Percentiles rank a stretch among this genome's conserved stretches.
Conservation (phyloP, 2,113 vertebrate genomes). For the Sclerurus mexicanus region DNA sequence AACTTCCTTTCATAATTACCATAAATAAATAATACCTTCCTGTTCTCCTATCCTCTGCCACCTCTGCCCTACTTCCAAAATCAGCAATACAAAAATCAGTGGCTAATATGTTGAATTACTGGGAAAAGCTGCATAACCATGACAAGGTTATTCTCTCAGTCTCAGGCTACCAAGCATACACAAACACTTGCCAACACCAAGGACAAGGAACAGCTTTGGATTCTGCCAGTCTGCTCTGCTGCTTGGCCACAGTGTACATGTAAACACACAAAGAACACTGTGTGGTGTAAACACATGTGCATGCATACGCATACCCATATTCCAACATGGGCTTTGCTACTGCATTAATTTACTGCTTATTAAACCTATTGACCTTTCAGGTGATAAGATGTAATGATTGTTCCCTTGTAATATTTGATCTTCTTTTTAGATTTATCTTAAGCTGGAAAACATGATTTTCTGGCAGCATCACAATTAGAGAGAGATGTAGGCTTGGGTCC, state of each 20-base stretch:
- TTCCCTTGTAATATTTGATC: background rate
- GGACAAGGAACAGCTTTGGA: background rate
- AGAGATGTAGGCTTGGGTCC: background rate
- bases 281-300: background rate
- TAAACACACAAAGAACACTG: background rate
- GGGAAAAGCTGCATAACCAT: background rate
- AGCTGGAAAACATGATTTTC: background rate
- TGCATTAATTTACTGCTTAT: background rate
- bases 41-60: background rate
- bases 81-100: background rate
- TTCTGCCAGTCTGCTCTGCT: background rate
- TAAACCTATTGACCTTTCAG: background rate
- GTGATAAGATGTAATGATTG: background rate
- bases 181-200: background rate
- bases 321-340: background rate
- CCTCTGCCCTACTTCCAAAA: background rate
- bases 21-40: background rate
- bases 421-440: background rate
- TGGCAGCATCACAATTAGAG: background rate
- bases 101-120: background rate
- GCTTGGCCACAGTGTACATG: background rate
- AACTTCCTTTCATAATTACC: background rate
- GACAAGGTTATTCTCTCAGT: background rate
- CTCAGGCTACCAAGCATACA: background rate
- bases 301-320: accelerated